Evolutionary conservation across 2,113 vertebrate species (phyloP).

Genomic region (Centrocercus urophasianus): DNA sequence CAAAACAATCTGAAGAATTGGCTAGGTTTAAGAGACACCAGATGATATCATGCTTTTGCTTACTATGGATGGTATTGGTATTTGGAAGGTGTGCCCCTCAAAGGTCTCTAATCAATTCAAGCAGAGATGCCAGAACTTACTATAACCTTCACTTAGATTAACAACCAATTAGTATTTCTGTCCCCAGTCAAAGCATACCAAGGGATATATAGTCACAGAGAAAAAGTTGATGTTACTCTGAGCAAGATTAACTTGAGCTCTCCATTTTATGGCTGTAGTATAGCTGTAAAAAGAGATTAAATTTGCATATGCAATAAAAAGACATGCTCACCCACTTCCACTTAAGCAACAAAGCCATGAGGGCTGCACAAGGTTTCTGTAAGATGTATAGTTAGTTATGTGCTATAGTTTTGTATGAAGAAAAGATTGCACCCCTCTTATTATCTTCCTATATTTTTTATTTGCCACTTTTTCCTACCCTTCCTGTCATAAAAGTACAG

Average conservation of each 20-base stretch:
- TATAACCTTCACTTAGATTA: background rate
- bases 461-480: background rate
- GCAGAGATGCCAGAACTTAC: background rate
- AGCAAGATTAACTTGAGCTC: background rate
- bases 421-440: background rate
- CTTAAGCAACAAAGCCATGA: background rate
- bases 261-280: background rate
- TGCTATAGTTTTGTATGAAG: background rate
- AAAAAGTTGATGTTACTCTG: background rate
- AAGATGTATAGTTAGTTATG: accelerated
- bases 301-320: background rate
- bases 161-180: background rate
- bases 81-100: background rate
- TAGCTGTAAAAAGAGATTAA: background rate
- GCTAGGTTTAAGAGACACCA: background rate
- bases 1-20: background rate
- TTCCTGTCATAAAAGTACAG: background rate
- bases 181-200: background rate
- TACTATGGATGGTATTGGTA: background rate
- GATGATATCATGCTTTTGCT: background rate
- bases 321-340: background rate
- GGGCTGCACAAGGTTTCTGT: background rate
- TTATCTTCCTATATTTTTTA: background rate
- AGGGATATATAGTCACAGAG: background rate
- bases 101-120: background rate